phyloP scores from a whole-genome alignment of 2,797 vertebrate genomes.

The Synaphobranchus kaupii region DNA sequence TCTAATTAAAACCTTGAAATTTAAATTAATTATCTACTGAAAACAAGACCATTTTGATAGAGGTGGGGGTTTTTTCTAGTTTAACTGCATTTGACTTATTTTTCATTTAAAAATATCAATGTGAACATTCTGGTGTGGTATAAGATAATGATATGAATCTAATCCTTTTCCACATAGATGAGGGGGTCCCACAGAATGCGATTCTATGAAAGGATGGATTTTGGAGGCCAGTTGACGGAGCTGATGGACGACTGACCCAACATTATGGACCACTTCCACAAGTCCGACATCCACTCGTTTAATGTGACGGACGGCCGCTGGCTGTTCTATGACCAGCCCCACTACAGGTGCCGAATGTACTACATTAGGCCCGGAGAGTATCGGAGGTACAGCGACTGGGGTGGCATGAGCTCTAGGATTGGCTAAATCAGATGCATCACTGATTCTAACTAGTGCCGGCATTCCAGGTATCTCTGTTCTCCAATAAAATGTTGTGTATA shows the following conservation, averaged over 20 bases:
- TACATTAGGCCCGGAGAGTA: conserved; percentile 31
- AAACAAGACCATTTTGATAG: background rate
- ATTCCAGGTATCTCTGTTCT: background rate
- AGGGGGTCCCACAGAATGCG: conserved; percentile 55
- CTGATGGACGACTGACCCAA: conserved; percentile 46
- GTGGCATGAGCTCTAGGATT: too few species aligned
- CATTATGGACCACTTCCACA: background rate
- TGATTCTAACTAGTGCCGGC: background rate
- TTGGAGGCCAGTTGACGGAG: conserved; percentile 72
- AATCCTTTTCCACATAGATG: background rate
- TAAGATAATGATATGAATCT: background rate
- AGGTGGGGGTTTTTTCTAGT: background rate
- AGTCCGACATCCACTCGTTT: conserved; percentile 30
- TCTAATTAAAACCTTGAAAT: background rate
- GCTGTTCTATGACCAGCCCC: conserved; percentile 30
- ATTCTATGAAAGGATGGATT: conserved; percentile 61
- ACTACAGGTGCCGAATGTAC: conserved; percentile 22
- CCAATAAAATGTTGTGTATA: background rate
- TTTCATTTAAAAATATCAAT: background rate
- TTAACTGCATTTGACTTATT: background rate
- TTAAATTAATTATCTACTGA: background rate
- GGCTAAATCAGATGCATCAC: conserved; percentile 29
- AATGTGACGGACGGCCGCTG: conserved; percentile 40
- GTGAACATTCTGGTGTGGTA: background rate
- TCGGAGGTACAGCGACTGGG: conserved; percentile 14